Conservation (phyloP, 2,888 invertebrate genomes). For the Rhamphomyia laevipes region DNA sequence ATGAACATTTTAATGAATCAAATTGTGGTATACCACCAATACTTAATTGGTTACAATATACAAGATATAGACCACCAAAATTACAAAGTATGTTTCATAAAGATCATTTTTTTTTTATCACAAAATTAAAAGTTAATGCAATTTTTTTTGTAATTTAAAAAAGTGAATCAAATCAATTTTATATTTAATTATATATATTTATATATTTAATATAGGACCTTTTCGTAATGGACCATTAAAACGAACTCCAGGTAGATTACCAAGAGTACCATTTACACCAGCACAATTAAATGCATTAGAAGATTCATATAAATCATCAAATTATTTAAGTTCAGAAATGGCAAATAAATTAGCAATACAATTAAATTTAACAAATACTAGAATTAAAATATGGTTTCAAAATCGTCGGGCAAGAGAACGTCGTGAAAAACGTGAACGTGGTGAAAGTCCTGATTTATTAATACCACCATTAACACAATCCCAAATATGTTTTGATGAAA, state of each 20-base stretch:
- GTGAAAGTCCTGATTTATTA: constrained; percentile 18
- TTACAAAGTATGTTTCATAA: constrained; percentile 44
- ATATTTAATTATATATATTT: neutral
- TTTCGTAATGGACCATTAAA: constrained; percentile 35
- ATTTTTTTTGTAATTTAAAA: neutral
- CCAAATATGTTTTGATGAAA: no score
- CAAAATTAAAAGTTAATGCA: neutral
- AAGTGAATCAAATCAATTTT: neutral
- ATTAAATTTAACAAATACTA: constrained; percentile 51
- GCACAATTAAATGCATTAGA: constrained; percentile 52
- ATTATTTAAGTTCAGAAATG: constrained; percentile 55
- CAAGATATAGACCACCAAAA: constrained; percentile 58
- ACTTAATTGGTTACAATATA: constrained; percentile 54
- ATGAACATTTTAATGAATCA: neutral
- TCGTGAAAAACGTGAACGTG: constrained; percentile 45
- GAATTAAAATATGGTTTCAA: constrained; percentile 70
- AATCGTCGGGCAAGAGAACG: constrained; percentile 65
- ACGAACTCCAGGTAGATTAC: constrained; percentile 47
- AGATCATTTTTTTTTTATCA: neutral
- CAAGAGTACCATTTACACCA: constrained; percentile 58
- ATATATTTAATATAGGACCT: constrained; percentile 21
- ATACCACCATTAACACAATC: neutral
- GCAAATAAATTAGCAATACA: constrained; percentile 47
- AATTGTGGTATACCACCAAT: constrained; percentile 18
- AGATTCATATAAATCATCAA: constrained; percentile 47